Percentiles rank a stretch among this genome's conserved stretches.
phyloP scores from a whole-genome alignment of 2,888 invertebrate genomes.

The Leptothorax acervorum region DNA sequence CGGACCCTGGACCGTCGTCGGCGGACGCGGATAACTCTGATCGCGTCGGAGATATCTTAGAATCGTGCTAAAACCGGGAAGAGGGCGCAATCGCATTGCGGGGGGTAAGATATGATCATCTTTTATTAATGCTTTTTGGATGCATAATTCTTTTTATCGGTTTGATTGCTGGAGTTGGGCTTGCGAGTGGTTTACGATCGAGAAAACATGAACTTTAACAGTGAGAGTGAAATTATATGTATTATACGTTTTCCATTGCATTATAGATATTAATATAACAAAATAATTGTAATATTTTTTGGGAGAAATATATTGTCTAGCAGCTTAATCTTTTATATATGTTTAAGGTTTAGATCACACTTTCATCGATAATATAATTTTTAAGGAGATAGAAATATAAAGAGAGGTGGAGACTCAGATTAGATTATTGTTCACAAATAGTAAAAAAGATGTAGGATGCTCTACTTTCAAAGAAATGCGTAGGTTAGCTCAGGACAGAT shows the following conservation, averaged over 20 bases:
- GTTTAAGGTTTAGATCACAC: too few relatives aligned
- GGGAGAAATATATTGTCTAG: too few relatives aligned
- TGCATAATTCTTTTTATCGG: neutral
- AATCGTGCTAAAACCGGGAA: neutral
- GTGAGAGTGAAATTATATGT: neutral
- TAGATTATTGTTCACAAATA: too few relatives aligned
- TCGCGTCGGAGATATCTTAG: conserved; percentile 1
- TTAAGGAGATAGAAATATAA: too few relatives aligned
- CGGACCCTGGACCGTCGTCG: conserved; percentile 5
- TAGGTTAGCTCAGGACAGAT: too few relatives aligned
- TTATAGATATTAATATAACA: too few relatives aligned
- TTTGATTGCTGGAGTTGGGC: neutral
- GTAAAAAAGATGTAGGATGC: too few relatives aligned
- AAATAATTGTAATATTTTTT: too few relatives aligned
- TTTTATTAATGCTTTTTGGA: conserved; percentile 3
- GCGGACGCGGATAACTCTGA: conserved; percentile 2
- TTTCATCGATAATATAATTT: too few relatives aligned
- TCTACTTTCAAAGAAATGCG: too few relatives aligned
- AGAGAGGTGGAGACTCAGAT: too few relatives aligned
- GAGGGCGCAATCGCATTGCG: neutral
- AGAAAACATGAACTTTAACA: neutral
- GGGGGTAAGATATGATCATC: neutral
- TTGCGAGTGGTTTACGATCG: neutral
- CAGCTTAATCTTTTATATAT: too few relatives aligned
- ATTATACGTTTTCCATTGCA: neutral